phyloP scores from a whole-genome alignment of 2,113 vertebrate genomes.

The Nothoprocta perdicaria region DNA sequence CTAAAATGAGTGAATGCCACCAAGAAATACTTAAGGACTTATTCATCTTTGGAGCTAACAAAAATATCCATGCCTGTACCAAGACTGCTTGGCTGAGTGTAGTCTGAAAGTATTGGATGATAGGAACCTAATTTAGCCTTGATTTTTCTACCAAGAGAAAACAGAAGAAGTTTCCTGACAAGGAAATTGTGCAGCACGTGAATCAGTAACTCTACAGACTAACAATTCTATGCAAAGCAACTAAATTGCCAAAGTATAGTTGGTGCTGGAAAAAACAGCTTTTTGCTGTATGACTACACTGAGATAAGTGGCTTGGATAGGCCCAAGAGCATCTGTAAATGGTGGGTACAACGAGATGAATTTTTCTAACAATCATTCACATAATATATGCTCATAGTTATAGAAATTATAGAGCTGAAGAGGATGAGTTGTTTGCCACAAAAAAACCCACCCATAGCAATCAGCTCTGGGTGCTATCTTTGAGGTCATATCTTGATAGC shows the following conservation, averaged over 20 bases:
- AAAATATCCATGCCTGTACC: neutral
- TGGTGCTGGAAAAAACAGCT: neutral
- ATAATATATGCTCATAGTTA: neutral
- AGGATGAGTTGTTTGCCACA: neutral
- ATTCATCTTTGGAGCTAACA: neutral
- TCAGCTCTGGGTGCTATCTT: neutral
- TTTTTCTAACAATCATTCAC: neutral
- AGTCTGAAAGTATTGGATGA: neutral
- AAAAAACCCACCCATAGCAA: neutral
- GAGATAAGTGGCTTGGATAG: neutral
- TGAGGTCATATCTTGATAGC: neutral
- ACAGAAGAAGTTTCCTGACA: rapidly evolving
- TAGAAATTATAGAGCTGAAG: neutral
- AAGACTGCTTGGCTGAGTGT: neutral
- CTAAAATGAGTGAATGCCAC: neutral
- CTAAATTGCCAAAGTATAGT: rapidly evolving
- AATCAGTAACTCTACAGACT: neutral
- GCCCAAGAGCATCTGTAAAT: neutral
- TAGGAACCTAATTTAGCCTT: neutral
- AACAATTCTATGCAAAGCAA: neutral
- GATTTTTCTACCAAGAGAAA: neutral
- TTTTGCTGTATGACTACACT: rapidly evolving
- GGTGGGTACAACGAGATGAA: rapidly evolving
- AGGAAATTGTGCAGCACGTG: neutral
- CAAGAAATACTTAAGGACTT: neutral